Evolutionary conservation across 2,113 vertebrate species (phyloP), one percentile per base, ranked within the genome.

Genomic region (Cettia cetti): DNA sequence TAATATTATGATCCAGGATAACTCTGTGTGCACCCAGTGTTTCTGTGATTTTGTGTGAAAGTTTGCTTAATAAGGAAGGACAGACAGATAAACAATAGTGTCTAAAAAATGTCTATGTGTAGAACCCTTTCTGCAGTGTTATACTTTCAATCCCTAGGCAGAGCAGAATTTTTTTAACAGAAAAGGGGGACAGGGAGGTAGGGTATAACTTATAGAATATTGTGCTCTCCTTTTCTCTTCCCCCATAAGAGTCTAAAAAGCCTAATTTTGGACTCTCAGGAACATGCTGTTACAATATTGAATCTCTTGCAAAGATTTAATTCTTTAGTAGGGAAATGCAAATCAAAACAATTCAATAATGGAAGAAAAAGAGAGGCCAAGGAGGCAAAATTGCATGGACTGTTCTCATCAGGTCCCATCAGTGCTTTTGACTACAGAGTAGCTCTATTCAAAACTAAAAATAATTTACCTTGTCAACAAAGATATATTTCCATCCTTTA

Each of bases 11-110:
- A 37, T 24, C 11, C 9, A 79, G 20, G 44, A 5, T 31, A 63
- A 24, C 30, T 66, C 7, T 3, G 6, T 10, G 7, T 12, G 6
- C 10, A 52, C 3, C 3, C 14, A 5, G 1, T 47, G 54, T 63
- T 61, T 21, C 26, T 47, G 59, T 17, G 39, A 45, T 14, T 72
- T 68, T 47, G 13, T 26, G 22, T 28, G 44, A 64, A 78, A 52
- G 3, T 18, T 78, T 57, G 5, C 15, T 66, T 53, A 70, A 70
- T 59, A 74, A 70, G 24, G 7, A 85, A 53, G 40, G 39, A 12
- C 28, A n/a, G 50, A 23, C 4, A 50, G 30, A 45, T 5, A 39
- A 70, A 49, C 20, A 47, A 66, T 19, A 70, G 5, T 35, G 57
- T 86, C 45, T 37, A 57, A 91, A 66, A 50, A 83, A 33, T 7